phyloP scores from a whole-genome alignment of 2,113 vertebrate genomes.

The Penelope pileata region DNA sequence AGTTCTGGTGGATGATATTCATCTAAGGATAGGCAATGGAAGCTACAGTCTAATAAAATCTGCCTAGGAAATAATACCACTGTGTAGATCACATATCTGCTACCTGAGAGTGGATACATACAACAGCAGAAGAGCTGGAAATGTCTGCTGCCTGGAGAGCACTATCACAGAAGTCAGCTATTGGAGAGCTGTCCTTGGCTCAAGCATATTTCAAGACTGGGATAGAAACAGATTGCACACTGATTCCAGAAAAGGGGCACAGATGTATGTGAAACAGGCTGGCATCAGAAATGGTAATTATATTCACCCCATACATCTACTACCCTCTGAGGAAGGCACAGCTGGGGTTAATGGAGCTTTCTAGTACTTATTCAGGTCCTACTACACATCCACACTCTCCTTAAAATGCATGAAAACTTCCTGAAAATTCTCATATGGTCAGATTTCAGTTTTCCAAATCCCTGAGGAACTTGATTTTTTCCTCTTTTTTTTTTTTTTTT shows the following conservation, averaged over 20 bases:
- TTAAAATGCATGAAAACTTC: not conserved
- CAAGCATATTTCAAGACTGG: not conserved
- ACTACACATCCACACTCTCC: not conserved
- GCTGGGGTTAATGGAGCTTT: not conserved
- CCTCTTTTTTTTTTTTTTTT: not conserved
- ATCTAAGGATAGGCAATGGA: not conserved
- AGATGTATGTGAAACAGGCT: not conserved
- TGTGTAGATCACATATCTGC: not conserved
- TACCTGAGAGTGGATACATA: not conserved
- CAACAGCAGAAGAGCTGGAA: not conserved
- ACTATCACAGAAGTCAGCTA: not conserved
- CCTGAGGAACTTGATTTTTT: not conserved
- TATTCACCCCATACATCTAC: not conserved
- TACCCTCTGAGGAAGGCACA: not conserved
- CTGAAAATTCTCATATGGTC: not conserved
- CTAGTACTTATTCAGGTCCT: not conserved
- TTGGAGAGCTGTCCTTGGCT: not conserved
- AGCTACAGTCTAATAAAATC: not conserved
- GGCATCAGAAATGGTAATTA: not conserved
- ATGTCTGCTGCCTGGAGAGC: not conserved
- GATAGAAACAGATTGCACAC: not conserved
- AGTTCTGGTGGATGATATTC: not conserved
- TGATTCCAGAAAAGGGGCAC: not conserved
- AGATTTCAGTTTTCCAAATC: not conserved
- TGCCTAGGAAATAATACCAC: not conserved